A percentile compares a stretch with the other conserved stretches of the same genome.
These are phyloP conservation scores for Trisateles emortualis DNA, from an alignment of 2,888 invertebrate genomes.

Conservation along the genomic window DNA sequence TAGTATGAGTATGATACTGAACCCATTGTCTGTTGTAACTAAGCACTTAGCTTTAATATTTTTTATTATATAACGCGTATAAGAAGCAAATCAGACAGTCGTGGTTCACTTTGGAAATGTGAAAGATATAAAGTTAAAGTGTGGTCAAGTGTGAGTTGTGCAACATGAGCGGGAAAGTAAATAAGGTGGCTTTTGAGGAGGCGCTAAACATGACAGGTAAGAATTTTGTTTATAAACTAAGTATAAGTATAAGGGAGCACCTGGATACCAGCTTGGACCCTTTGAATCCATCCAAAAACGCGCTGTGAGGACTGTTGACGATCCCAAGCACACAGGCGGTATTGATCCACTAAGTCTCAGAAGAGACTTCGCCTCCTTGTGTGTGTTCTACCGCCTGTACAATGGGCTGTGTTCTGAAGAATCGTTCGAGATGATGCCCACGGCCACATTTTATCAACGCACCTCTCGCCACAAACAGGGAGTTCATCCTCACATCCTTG, in stretches of 20 bases:
- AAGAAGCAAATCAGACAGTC: background rate
- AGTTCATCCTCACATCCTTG: no score
- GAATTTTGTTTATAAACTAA: conserved; percentile 3
- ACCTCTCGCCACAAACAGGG: no score
- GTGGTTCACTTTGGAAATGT: background rate
- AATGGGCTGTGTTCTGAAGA: no score
- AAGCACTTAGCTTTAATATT: background rate
- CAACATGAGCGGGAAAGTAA: conserved; percentile 51
- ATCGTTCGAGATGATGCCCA: no score
- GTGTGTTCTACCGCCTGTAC: no score
- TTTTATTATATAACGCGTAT: conserved; percentile 16
- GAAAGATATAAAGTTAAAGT: background rate
- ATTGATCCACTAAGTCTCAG: no score
- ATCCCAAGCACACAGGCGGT: no score
- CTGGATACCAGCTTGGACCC: no score
- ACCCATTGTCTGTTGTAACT: background rate
- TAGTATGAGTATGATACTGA: conserved; percentile 1
- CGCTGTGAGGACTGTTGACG: no score
- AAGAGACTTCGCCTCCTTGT: no score
- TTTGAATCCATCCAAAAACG: no score
- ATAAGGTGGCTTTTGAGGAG: conserved; percentile 63
- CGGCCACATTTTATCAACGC: no score
- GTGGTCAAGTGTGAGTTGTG: background rate
- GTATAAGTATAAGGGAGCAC: background rate
- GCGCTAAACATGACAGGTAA: conserved; percentile 65